These are phyloP conservation scores for Drosophila ustulata DNA, from an alignment of 2,888 invertebrate genomes.

Conservation along the genomic window DNA sequence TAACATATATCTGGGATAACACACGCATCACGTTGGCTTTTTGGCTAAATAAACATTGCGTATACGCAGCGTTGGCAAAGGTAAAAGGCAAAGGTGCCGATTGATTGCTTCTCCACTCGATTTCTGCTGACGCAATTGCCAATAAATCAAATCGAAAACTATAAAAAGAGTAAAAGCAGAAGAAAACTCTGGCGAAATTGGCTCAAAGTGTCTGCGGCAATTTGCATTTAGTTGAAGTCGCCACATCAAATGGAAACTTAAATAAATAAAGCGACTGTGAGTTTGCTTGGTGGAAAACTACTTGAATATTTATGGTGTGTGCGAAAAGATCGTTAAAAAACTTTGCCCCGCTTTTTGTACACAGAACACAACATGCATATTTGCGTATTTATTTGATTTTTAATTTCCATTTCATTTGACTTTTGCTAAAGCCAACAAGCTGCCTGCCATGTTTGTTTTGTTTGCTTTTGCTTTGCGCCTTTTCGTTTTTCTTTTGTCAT, in stretches of 20 bases:
- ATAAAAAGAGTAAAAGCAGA: conserved; percentile 41
- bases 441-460: conserved; percentile 48
- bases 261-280: conserved; percentile 21
- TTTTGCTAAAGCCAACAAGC: conserved; percentile 41
- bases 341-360: conserved; percentile 30
- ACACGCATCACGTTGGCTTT: not conserved
- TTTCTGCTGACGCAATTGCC: conserved; percentile 58
- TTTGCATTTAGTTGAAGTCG: conserved; percentile 29
- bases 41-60: conserved; percentile 46
- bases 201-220: conserved; percentile 28
- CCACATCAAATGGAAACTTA: conserved; percentile 35
- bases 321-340: conserved; percentile 37
- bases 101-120: conserved; percentile 42
- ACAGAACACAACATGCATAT: conserved; percentile 12
- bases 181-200: conserved; percentile 28
- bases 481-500: conserved; percentile 54
- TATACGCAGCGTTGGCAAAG: conserved; percentile 57
- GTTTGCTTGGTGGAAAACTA: conserved; percentile 62
- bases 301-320: conserved; percentile 57
- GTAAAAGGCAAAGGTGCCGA: conserved; percentile 51
- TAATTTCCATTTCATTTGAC: conserved; percentile 44
- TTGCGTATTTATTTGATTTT: conserved; percentile 67
- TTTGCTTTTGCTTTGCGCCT: conserved; percentile 10
- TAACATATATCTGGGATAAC: not conserved
- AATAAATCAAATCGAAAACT: conserved; percentile 71